These are phyloP conservation scores for Stenodera caucasica DNA, from an alignment of 2,888 invertebrate species.

Conservation along the genomic window DNA sequence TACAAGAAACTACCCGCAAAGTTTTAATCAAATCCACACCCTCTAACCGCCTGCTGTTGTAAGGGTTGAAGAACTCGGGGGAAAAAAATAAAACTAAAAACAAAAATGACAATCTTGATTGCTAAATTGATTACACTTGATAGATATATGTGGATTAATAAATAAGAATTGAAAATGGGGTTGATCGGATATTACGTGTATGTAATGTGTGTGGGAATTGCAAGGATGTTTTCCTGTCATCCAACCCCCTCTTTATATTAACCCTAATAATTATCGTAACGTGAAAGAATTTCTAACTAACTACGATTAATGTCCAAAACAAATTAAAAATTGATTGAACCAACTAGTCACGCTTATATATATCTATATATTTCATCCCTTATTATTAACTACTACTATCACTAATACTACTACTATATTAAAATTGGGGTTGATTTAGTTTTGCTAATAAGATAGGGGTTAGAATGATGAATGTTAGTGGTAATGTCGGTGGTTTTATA, in stretches of 20 bases:
- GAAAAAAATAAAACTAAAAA: not conserved
- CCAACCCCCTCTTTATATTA: not conserved
- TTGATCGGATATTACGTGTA: not conserved
- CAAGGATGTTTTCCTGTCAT: not conserved
- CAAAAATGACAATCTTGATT: not conserved
- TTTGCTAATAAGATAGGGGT: not conserved
- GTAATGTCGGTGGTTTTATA: not conserved
- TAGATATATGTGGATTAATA: not conserved
- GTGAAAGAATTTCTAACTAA: not conserved
- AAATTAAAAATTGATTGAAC: not conserved
- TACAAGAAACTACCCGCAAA: slow-evolving; percentile 2
- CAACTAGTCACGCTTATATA: not conserved
- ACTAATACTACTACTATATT: no score
- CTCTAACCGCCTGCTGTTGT: not conserved
- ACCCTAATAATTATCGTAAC: not conserved
- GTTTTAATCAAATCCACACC: slow-evolving; percentile 2
- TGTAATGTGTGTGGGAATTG: not conserved
- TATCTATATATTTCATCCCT: not conserved
- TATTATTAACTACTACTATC: not conserved
- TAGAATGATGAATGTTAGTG: not conserved
- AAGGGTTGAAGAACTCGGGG: not conserved
- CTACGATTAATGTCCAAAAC: not conserved
- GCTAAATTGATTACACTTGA: not conserved
- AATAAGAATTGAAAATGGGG: not conserved
- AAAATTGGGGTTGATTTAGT: not conserved